Evolutionary conservation across 2,797 vertebrate species (phyloP), one percentile per base, ranked within the genome.

Genomic region (Astyanax mexicanus): DNA sequence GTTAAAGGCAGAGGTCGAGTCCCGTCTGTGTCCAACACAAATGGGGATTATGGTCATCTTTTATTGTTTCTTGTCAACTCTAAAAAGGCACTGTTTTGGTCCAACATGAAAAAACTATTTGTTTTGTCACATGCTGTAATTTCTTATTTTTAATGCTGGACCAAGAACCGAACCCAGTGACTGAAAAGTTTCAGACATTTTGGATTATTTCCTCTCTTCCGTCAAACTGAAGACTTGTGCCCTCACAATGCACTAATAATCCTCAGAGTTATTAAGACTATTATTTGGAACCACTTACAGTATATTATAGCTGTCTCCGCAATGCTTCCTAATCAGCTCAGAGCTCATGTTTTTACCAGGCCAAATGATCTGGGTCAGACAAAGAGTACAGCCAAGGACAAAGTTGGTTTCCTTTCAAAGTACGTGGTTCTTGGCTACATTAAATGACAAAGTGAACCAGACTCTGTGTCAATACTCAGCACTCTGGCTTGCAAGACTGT

Each of bases 341-440:
- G 25, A 45, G 37, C 23, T 32, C 5, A 32, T 2, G n/a, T 32
- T 32, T 32, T 32, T 37, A 38, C 19, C 8, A 61, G 71, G 10
- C 69, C 47, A 19, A 44, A 15, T 15, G 27, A 64, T 70, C 60
- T 40, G 61, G 40, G 57, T 38, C 42, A 68, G 44, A 42, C n/a
- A 49, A 69, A 67, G 12, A 29, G 37, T 44, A 42, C 54, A 66
- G 57, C 35, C 37, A 64, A 69, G 38, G 13, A 42, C 23, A 55
- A 32, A 40, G 71, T 25, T 35, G 58, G 3, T 55, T 72, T 52
- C 32, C 58, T 54, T 27, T 61, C 60, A 73, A 64, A 45, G 8
- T 21, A 51, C 6, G 4, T 71, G 69, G 81, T 32, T 82, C 40
- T 81, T 77, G 45, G 29, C 29, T 32, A 2, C 5, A 29, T 2